Percentiles rank a stretch among this genome's conserved stretches.
Conservation (phyloP, 2,113 vertebrate genomes). For the Passer montanus region DNA sequence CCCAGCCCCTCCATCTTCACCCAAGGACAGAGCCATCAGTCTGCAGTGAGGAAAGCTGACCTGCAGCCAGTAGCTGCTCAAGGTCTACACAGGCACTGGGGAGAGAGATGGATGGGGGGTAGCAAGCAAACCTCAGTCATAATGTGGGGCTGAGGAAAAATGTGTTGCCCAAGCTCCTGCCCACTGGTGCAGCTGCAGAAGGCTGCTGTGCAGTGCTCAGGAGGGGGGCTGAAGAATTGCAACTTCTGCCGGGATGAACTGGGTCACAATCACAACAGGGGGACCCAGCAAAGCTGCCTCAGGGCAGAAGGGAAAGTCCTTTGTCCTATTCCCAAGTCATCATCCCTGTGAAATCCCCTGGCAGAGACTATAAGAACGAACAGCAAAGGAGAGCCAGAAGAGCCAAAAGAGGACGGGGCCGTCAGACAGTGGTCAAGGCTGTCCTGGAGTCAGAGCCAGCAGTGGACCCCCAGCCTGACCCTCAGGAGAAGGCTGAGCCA, state of each 20-base stretch:
- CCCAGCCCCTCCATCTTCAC: background rate
- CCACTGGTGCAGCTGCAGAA: rapidly evolving
- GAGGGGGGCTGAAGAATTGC: background rate
- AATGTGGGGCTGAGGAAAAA: background rate
- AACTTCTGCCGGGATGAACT: background rate
- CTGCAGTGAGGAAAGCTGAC: background rate
- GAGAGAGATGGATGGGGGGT: background rate
- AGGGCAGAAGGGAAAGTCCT: background rate
- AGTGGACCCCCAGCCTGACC: background rate
- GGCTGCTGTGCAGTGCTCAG: background rate
- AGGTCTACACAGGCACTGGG: rapidly evolving
- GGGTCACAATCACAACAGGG: rapidly evolving
- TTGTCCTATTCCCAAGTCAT: background rate
- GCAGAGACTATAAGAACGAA: slow-evolving; percentile 49
- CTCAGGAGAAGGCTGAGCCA: background rate
- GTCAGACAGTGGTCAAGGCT: background rate
- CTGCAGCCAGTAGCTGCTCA: background rate
- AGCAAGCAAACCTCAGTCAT: background rate
- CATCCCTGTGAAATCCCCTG: background rate
- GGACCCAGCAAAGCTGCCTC: background rate
- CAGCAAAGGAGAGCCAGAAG: slow-evolving; percentile 17
- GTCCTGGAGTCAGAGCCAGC: background rate
- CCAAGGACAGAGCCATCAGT: background rate
- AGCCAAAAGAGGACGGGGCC: background rate
- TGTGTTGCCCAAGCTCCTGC: background rate